These are phyloP conservation scores for Micronycteris hirsuta DNA, from an alignment of 2,113 vertebrate genomes.

Conservation along the genomic window DNA sequence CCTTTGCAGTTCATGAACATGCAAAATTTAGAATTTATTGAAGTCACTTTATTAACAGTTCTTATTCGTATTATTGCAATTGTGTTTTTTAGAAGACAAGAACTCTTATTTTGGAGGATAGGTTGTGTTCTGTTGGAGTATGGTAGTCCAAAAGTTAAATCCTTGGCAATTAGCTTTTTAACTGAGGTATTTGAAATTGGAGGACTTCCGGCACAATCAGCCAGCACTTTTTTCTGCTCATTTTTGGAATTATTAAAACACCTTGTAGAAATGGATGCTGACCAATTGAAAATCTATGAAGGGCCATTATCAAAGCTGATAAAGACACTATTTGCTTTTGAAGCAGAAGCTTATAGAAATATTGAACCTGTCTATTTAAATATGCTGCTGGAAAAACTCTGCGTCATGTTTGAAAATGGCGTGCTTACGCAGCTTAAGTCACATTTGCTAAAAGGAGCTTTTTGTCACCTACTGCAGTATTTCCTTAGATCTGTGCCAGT, in stretches of 20 bases:
- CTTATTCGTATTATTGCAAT: conserved; percentile 83
- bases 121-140: conserved; percentile 87
- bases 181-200: conserved; percentile 85
- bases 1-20: conserved; percentile 83
- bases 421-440: conserved; percentile 77
- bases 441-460: conserved; percentile 82
- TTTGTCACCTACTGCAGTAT: conserved; percentile 90
- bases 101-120: conserved; percentile 85
- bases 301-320: conserved; percentile 87
- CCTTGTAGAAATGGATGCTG: conserved; percentile 72
- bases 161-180: conserved; percentile 82
- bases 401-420: conserved; percentile 81
- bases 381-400: conserved; percentile 89
- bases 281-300: conserved; percentile 79
- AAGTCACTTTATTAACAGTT: conserved; percentile 82
- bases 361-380: conserved; percentile 91
- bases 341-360: conserved; percentile 74
- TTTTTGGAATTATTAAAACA: conserved; percentile 86
- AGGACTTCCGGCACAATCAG: conserved; percentile 86
- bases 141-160: conserved; percentile 83
- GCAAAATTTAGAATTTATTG: conserved; percentile 86
- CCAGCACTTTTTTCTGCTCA: conserved; percentile 87
- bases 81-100: conserved; percentile 85
- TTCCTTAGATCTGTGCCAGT: conserved; percentile 85
- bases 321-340: conserved; percentile 83